Base-by-base conservation (phyloP, 2,888 invertebrate species). In the Xestia xanthographa region DNA sequence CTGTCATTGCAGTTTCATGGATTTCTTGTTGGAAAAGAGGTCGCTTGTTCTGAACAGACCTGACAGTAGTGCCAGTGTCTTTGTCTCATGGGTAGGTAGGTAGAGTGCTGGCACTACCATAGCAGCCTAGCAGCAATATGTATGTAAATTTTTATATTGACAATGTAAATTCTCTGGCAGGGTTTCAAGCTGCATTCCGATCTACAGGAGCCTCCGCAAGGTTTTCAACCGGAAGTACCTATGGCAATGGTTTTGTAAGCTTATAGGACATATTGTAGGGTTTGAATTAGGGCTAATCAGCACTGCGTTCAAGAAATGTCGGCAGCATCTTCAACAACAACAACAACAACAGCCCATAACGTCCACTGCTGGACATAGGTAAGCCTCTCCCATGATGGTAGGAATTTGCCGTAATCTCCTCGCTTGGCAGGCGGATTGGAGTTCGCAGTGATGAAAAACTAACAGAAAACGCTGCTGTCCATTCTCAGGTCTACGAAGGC, bases 101-200 rank as follows among this genome's bases (percentile, higher is more conserved):
- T 43, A 56, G n/a, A 77, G 29, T 20, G 65, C 72, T 82, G 82
- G 85, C 82, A 76, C 8, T 29, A 70, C n/a, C n/a, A n/a, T n/a
- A n/a, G n/a, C n/a, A n/a, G n/a, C n/a, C n/a, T 26, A 22, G 41
- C 26, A 41, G 68, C 43, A 73, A 72, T 75, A 65, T 71, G 66
- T 82, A 85, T 82, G 70, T 45, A 68, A 82, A 85, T 82, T 26
- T 45, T 12, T 56, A 17, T 80, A 71, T 71, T 72, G 68, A 77
- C 67, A 77, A 82, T 77, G 83, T 66, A 68, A 71, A 83, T 83
- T 77, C 83, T 53, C 62, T 83, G 83, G 83, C 86, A 62, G 11
- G 20, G 22, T 2, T 53, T 82, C 83, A 85, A 82, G 43, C 63
- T 20, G 65, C 86, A 83, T 83, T 86, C 83, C 83, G 34, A 70